Percentiles rank a stretch among this genome's conserved stretches.
Conservation (phyloP, 2,113 vertebrate genomes). For the Dermatemys mawii region DNA sequence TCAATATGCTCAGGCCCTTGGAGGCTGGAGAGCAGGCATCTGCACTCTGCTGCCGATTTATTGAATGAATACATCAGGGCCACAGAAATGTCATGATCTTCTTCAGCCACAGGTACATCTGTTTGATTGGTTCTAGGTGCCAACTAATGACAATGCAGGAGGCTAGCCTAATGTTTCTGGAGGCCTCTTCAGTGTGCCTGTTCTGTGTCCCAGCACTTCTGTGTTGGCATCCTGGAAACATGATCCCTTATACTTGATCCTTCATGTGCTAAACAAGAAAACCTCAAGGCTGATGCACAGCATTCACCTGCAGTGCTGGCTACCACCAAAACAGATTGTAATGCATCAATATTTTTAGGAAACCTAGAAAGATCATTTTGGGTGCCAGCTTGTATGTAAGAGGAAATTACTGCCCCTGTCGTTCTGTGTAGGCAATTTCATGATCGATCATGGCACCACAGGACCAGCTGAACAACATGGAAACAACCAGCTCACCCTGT, state of each 20-base stretch:
- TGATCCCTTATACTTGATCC: not conserved
- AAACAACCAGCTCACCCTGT: not conserved
- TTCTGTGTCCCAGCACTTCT: not conserved
- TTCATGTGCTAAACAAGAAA: not conserved
- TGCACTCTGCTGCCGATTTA: not conserved
- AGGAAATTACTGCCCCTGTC: not conserved
- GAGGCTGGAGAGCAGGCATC: not conserved
- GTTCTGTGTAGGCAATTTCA: not conserved
- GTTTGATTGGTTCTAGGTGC: not conserved
- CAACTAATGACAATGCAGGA: rapidly evolving
- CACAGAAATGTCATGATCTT: rapidly evolving
- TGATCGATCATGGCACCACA: not conserved
- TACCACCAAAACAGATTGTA: not conserved
- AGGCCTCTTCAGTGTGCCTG: not conserved
- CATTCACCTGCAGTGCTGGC: not conserved
- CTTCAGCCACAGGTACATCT: not conserved
- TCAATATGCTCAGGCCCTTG: not conserved
- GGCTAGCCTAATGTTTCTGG: not conserved
- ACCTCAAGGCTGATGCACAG: rapidly evolving
- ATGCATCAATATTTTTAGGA: no score
- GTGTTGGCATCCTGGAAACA: rapidly evolving
- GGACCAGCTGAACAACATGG: not conserved
- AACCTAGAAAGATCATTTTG: not conserved
- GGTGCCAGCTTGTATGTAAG: not conserved
- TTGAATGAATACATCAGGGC: rapidly evolving